These are phyloP conservation scores for Chrysina gloriosa DNA, from an alignment of 2,888 invertebrate species.

Conservation along the genomic window DNA sequence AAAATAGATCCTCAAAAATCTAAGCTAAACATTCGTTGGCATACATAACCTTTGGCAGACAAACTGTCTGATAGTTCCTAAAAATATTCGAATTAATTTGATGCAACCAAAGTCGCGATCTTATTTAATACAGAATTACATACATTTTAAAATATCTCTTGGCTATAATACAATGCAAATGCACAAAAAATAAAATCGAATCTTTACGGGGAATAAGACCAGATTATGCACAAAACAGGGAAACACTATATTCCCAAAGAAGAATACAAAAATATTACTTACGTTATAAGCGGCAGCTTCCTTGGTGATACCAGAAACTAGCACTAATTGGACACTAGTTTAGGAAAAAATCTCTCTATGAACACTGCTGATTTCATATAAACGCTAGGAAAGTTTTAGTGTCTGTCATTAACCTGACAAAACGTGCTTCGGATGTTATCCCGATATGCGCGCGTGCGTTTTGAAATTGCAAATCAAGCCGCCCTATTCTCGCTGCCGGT, in stretches of 20 bases:
- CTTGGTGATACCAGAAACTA: not conserved
- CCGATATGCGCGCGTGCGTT: slow-evolving; percentile 16
- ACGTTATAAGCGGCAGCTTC: not conserved
- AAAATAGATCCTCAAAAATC: slow-evolving; percentile 18
- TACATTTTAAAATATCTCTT: not conserved
- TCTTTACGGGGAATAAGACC: too few relatives aligned
- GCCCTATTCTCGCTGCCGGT: not conserved
- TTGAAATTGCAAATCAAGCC: not conserved
- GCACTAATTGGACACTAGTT: slow-evolving; percentile 11
- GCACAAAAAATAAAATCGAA: too few relatives aligned
- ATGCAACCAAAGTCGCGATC: not conserved
- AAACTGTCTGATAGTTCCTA: slow-evolving; percentile 5
- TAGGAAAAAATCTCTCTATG: not conserved
- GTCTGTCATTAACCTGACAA: slow-evolving; percentile 19
- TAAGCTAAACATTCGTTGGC: slow-evolving; percentile 4
- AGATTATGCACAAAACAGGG: too few relatives aligned
- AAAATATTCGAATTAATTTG: slow-evolving; percentile 22
- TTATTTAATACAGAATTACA: not conserved
- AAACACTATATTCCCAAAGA: not conserved
- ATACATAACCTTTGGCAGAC: slow-evolving; percentile 31
- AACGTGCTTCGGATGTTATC: slow-evolving; percentile 33
- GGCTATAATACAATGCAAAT: too few relatives aligned
- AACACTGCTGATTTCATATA: slow-evolving; percentile 6
- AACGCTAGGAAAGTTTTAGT: not conserved
- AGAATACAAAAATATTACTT: slow-evolving; percentile 8